Evolutionary conservation across 1,140 invertebrate species (phyloP).

Genomic region (Platyura marginata): DNA sequence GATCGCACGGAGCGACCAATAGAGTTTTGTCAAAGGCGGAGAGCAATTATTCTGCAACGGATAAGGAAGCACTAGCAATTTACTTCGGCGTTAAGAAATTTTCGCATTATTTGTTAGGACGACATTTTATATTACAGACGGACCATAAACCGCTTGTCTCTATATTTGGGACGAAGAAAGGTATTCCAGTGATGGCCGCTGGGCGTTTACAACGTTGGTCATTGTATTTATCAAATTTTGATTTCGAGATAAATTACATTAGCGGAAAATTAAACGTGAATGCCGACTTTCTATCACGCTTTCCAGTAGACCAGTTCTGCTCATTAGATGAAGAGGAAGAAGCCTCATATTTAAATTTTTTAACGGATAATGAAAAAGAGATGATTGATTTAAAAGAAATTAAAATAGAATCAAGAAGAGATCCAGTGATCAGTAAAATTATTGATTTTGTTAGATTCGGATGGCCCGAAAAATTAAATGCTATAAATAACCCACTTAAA

Average conservation of each 20-base stretch:
- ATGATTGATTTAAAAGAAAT: slow-evolving; percentile 3
- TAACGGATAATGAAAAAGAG: not conserved
- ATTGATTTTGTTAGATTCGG: not conserved
- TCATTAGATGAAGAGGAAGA: not conserved
- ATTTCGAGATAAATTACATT: slow-evolving; percentile 10
- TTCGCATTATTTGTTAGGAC: slow-evolving; percentile 24
- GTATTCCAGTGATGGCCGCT: slow-evolving; percentile 16
- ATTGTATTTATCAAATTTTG: slow-evolving; percentile 10
- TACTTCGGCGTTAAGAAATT: slow-evolving; percentile 21
- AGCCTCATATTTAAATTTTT: not conserved
- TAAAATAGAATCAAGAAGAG: slow-evolving; percentile 1
- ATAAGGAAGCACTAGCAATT: slow-evolving; percentile 26
- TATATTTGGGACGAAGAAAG: slow-evolving; percentile 19
- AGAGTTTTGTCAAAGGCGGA: slow-evolving; percentile 25
- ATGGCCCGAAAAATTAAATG: not conserved
- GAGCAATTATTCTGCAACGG: slow-evolving; percentile 24
- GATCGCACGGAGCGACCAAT: slow-evolving; percentile 22
- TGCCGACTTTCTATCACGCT: slow-evolving; percentile 11
- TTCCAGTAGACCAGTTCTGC: slow-evolving; percentile 1
- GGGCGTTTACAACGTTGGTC: slow-evolving; percentile 14
- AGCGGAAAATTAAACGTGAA: slow-evolving; percentile 9
- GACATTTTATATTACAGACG: slow-evolving; percentile 24
- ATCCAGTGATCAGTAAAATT: not conserved
- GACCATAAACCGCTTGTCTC: slow-evolving; percentile 27
- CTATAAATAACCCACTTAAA: too few species aligned